phyloP scores from a whole-genome alignment of 2,888 invertebrate genomes.

The Phlogophora meticulosa region DNA sequence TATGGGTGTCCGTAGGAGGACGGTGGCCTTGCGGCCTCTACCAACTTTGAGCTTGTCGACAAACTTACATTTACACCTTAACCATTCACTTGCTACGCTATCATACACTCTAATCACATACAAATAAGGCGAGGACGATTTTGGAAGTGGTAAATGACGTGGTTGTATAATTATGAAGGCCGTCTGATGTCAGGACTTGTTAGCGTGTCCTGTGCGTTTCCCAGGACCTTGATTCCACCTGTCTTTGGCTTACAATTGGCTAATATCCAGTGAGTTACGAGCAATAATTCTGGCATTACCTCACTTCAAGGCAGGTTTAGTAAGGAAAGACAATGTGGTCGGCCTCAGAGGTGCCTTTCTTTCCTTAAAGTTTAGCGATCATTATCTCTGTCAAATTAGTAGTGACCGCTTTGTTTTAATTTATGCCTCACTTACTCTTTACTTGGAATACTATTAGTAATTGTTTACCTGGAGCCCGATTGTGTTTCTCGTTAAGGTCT shows the following conservation, averaged over 20 bases:
- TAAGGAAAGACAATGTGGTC: slow-evolving; percentile 38
- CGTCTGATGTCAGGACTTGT: slow-evolving; percentile 72
- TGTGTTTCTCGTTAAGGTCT: slow-evolving; percentile 24
- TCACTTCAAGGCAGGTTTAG: slow-evolving; percentile 47
- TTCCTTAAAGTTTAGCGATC: slow-evolving; percentile 30
- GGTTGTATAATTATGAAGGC: slow-evolving; percentile 50
- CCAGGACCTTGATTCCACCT: slow-evolving; percentile 69
- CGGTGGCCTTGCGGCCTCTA: slow-evolving; percentile 78
- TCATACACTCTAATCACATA: slow-evolving; percentile 47
- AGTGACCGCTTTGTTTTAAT: slow-evolving; percentile 37
- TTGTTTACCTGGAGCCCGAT: slow-evolving; percentile 26
- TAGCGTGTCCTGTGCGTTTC: slow-evolving; percentile 66
- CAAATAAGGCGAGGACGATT: background rate
- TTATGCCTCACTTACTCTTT: slow-evolving; percentile 29
- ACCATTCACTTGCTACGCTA: slow-evolving; percentile 38
- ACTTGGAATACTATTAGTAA: slow-evolving; percentile 42
- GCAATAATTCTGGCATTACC: slow-evolving; percentile 40
- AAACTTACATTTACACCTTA: slow-evolving; percentile 45
- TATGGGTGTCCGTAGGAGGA: slow-evolving; percentile 83
- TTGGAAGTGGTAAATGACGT: slow-evolving; percentile 5
- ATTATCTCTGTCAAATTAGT: slow-evolving; percentile 43
- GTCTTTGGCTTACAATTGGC: slow-evolving; percentile 61
- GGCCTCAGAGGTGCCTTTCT: slow-evolving; percentile 44
- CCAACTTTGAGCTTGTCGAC: slow-evolving; percentile 58
- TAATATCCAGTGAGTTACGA: slow-evolving; percentile 56